phyloP scores from a whole-genome alignment of 2,113 vertebrate species.

The Myocastor coypus region DNA sequence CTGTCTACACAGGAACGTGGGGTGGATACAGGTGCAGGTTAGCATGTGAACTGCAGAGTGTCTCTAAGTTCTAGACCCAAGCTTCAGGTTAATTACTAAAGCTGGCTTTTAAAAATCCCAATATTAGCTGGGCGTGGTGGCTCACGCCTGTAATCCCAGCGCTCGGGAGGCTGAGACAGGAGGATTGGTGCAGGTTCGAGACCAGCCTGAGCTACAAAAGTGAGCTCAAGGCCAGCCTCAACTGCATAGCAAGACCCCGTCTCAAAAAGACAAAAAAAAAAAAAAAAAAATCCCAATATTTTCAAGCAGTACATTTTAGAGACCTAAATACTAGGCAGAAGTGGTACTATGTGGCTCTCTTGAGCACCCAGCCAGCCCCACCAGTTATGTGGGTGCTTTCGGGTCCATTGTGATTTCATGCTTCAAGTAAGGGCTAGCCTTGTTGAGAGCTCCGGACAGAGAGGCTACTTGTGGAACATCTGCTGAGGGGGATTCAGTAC shows the following conservation, averaged over 20 bases:
- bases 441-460: neutral
- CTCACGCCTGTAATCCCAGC: too few relatives aligned
- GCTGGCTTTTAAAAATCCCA: constrained; percentile 12
- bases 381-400: constrained; percentile 5
- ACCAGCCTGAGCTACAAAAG: too few relatives aligned
- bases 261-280: too few relatives aligned
- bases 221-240: too few relatives aligned
- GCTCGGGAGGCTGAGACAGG: too few relatives aligned
- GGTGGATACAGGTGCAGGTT: neutral
- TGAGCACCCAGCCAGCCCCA: neutral
- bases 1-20: neutral
- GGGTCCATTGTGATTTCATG: constrained; percentile 23
- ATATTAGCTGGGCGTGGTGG: too few relatives aligned
- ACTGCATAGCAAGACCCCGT: too few relatives aligned
- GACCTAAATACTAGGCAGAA: neutral
- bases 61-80: neutral
- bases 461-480: neutral
- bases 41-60: neutral
- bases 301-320: neutral
- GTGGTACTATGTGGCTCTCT: neutral
- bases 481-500: constrained; percentile 18
- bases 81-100: constrained; percentile 3
- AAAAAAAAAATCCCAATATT: constrained; percentile 33
- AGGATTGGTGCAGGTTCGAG: too few relatives aligned
- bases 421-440: neutral